Evolutionary conservation across 2,888 invertebrate genomes (phyloP).

Genomic region (Cataglyphis cursor): DNA sequence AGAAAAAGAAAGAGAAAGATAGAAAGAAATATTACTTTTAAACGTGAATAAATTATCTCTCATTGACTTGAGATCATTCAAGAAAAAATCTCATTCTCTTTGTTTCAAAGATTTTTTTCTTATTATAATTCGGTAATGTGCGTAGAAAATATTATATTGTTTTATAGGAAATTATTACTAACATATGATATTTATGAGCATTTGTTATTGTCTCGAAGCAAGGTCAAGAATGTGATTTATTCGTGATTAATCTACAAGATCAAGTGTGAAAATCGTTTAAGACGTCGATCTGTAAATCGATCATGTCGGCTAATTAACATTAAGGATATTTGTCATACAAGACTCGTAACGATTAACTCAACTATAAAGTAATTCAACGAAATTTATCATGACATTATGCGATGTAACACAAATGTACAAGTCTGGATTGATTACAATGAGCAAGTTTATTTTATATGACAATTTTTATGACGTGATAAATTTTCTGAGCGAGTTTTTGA

Average conservation of each 20-base stretch:
- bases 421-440: constrained; percentile 28
- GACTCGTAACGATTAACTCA: not conserved
- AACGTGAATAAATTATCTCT: not conserved
- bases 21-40: constrained; percentile 2
- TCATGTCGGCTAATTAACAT: constrained; percentile 2
- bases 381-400: constrained; percentile 8
- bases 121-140: not conserved
- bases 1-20: not conserved
- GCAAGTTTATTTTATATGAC: not conserved
- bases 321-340: constrained; percentile 21
- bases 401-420: constrained; percentile 7
- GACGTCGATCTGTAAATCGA: constrained; percentile 6
- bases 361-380: constrained; percentile 15
- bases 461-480: not conserved
- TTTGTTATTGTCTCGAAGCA: constrained; percentile 25
- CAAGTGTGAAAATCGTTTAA: not conserved
- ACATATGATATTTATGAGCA: not conserved
- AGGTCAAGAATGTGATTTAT: constrained; percentile 6
- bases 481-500: not conserved
- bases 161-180: not conserved
- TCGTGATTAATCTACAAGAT: constrained; percentile 9
- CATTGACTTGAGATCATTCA: not conserved
- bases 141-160: not conserved
- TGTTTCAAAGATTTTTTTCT: not conserved
- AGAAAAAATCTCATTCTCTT: constrained; percentile 13